Evolutionary conservation across 2,888 invertebrate genomes (phyloP).

Genomic region (Lysandra bellargus): DNA sequence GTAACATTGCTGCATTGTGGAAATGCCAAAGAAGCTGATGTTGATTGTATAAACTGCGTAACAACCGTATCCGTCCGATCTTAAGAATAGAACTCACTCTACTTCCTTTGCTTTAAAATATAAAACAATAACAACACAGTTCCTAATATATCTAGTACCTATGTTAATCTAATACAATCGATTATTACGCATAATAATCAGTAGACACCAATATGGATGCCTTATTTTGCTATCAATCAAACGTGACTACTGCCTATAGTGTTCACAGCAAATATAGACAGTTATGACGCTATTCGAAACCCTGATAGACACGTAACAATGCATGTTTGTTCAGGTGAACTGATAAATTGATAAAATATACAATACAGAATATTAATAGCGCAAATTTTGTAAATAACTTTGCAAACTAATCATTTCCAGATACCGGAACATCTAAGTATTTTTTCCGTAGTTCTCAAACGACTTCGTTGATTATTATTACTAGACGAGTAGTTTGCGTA

Average conservation of each 20-base stretch:
- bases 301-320: slow-evolving; percentile 17
- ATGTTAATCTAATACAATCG: background rate
- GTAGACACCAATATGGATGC: background rate
- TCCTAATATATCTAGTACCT: background rate
- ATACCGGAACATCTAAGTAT: too few relatives aligned
- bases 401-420: background rate
- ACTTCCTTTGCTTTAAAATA: background rate
- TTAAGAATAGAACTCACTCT: background rate
- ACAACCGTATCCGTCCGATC: too few relatives aligned
- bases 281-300: background rate
- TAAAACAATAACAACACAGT: background rate
- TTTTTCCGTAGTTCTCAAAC: too few relatives aligned
- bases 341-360: slow-evolving; percentile 5
- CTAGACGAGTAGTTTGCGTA: too few relatives aligned
- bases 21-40: too few relatives aligned
- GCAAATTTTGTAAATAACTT: background rate
- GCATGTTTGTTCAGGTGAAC: background rate
- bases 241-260: background rate
- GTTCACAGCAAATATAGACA: background rate
- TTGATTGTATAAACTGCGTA: too few relatives aligned
- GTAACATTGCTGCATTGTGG: too few relatives aligned
- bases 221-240: slow-evolving; percentile 1
- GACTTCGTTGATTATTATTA: too few relatives aligned
- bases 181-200: background rate
- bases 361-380: slow-evolving; percentile 7